Evolutionary conservation across 1,140 invertebrate species (phyloP).

Genomic region (Ceratina australensis): DNA sequence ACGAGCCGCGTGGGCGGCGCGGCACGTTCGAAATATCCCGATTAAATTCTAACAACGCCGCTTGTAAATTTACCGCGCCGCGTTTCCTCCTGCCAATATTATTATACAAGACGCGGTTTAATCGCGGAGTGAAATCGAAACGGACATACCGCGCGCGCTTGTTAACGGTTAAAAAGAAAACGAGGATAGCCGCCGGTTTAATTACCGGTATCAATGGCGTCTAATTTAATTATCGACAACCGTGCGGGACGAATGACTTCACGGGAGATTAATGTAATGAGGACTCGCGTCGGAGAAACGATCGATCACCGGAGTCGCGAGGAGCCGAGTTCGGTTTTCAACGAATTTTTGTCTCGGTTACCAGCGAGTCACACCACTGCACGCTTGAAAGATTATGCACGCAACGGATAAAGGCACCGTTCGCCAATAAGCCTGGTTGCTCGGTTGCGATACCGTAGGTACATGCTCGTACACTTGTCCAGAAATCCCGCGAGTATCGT

Average conservation of each 20-base stretch:
- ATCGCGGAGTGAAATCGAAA: background rate
- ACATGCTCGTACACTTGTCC: conserved; percentile 52
- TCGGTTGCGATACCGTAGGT: conserved; percentile 20
- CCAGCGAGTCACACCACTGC: conserved; percentile 55
- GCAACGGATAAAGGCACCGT: conserved; percentile 34
- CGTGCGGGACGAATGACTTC: conserved; percentile 54
- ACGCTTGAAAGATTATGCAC: conserved; percentile 44
- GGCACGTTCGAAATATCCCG: too few relatives aligned
- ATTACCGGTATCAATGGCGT: conserved; percentile 38
- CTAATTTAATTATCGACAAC: conserved; percentile 63
- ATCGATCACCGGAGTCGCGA: conserved; percentile 54
- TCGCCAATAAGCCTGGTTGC: conserved; percentile 42
- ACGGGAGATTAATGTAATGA: conserved; percentile 59
- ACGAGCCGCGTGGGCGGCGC: background rate
- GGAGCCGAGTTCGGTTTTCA: conserved; percentile 1
- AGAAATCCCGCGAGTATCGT: conserved; percentile 47
- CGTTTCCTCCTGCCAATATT: too few relatives aligned
- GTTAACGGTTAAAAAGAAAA: background rate
- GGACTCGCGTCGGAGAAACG: conserved; percentile 45
- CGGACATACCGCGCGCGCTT: too few relatives aligned
- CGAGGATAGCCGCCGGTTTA: conserved; percentile 31
- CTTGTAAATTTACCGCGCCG: too few relatives aligned
- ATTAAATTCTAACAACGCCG: too few relatives aligned
- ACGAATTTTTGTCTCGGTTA: conserved; percentile 55
- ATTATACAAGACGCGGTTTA: too few relatives aligned